Conservation (phyloP, 1,140 invertebrate genomes). For the Prorops nasuta region DNA sequence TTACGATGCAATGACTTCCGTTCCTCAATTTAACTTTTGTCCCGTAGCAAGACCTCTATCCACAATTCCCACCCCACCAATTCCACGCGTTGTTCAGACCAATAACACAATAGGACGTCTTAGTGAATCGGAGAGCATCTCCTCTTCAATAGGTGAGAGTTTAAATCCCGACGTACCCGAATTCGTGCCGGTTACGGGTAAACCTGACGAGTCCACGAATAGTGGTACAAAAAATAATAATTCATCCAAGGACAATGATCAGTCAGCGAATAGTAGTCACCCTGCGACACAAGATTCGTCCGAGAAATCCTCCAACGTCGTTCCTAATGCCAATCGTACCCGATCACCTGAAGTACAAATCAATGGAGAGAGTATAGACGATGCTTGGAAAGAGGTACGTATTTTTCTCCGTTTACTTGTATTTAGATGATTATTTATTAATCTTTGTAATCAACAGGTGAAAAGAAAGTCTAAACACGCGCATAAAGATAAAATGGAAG, state of each 20-base stretch:
- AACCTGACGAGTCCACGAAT: neutral
- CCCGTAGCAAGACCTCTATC: conserved; percentile 61
- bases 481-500: conserved; percentile 52
- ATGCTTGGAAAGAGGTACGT: conserved; percentile 59
- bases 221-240: conserved; percentile 1
- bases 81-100: conserved; percentile 56
- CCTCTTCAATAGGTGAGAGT: conserved; percentile 52
- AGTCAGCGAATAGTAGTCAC: neutral
- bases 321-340: neutral
- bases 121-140: conserved; percentile 35
- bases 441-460: conserved; percentile 38
- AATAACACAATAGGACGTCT: conserved; percentile 19
- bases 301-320: neutral
- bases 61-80: conserved; percentile 64
- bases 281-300: neutral
- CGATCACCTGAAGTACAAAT: conserved; percentile 1
- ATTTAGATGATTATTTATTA: neutral
- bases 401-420: neutral
- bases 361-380: conserved; percentile 28
- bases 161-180: conserved; percentile 85
- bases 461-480: conserved; percentile 55
- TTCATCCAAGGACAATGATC: conserved; percentile 8
- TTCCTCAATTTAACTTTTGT: conserved; percentile 35
- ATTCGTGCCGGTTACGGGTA: conserved; percentile 65
- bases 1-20: conserved; percentile 22